These are phyloP conservation scores for Sinocyclocheilus anshuiensis DNA, from an alignment of 2,113 vertebrate species.

Conservation along the genomic window DNA sequence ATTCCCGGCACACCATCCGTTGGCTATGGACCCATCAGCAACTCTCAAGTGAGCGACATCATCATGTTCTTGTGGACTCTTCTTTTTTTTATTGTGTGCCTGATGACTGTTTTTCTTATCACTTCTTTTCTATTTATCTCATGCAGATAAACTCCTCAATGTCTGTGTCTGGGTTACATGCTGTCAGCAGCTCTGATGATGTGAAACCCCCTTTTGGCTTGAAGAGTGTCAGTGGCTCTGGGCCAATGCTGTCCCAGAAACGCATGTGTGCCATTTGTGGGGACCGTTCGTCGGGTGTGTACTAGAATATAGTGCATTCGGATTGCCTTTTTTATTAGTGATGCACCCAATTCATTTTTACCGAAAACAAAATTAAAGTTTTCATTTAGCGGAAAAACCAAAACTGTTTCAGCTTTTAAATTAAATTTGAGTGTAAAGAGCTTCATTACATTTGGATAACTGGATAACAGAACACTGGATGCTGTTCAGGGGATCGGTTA, in stretches of 20 bases:
- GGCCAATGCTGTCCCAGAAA: conserved; percentile 82
- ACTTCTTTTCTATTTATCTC: not conserved
- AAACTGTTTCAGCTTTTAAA: too few relatives aligned
- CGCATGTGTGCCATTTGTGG: conserved; percentile 90
- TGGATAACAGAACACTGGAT: too few relatives aligned
- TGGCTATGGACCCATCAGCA: conserved; percentile 87
- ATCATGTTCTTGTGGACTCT: not conserved
- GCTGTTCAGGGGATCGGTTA: too few relatives aligned
- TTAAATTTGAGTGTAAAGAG: too few relatives aligned
- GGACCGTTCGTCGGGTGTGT: conserved; percentile 88
- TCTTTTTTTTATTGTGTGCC: not conserved
- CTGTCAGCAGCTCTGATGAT: conserved; percentile 88
- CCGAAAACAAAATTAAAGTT: not conserved
- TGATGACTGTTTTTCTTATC: not conserved
- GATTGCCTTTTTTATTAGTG: not conserved
- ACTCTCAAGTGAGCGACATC: conserved; percentile 77
- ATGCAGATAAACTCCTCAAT: conserved; percentile 86
- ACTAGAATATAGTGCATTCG: not conserved
- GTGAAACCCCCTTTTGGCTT: conserved; percentile 87
- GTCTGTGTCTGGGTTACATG: conserved; percentile 83
- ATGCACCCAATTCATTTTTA: not conserved
- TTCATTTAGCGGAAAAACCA: not conserved
- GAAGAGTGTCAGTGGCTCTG: conserved; percentile 80
- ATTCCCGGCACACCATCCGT: conserved; percentile 81
- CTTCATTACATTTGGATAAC: too few relatives aligned